phyloP scores from a whole-genome alignment of 2,113 vertebrate species.

The Rutilus rutilus region DNA sequence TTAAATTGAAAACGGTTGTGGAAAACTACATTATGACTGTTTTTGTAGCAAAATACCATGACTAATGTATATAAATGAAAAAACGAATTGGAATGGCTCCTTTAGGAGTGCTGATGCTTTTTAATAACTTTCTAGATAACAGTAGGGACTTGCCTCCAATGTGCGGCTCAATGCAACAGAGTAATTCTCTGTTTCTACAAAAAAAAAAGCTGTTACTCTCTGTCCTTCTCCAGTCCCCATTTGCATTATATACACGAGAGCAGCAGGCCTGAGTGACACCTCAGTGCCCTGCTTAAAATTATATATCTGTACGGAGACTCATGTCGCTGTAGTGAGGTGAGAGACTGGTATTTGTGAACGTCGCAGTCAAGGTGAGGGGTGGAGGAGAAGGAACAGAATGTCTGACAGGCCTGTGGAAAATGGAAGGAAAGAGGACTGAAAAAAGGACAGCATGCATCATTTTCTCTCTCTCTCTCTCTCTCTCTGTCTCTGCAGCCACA shows the following conservation, averaged over 20 bases:
- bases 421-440: slow-evolving; percentile 59
- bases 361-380: slow-evolving; percentile 61
- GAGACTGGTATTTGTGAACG: slow-evolving; percentile 67
- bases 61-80: neutral
- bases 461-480: slow-evolving; percentile 62
- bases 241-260: slow-evolving; percentile 8
- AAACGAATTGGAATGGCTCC: neutral
- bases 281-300: slow-evolving; percentile 61
- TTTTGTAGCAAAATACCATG: neutral
- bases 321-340: slow-evolving; percentile 68
- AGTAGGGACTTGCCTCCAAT: neutral
- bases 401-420: slow-evolving; percentile 63
- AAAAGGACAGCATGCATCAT: slow-evolving; percentile 60
- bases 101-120: neutral
- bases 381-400: slow-evolving; percentile 55
- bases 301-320: slow-evolving; percentile 69
- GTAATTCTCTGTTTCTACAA: slow-evolving; percentile 21
- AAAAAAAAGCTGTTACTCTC: neutral
- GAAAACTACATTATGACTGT: neutral
- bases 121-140: slow-evolving; percentile 3
- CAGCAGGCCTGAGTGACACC: slow-evolving; percentile 17
- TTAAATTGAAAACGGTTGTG: neutral
- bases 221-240: slow-evolving; percentile 5
- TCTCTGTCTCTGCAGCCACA: slow-evolving; percentile 67
- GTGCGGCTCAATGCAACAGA: neutral